Conservation (phyloP, 2,113 vertebrate species). For the Ranitomeya imitator region DNA sequence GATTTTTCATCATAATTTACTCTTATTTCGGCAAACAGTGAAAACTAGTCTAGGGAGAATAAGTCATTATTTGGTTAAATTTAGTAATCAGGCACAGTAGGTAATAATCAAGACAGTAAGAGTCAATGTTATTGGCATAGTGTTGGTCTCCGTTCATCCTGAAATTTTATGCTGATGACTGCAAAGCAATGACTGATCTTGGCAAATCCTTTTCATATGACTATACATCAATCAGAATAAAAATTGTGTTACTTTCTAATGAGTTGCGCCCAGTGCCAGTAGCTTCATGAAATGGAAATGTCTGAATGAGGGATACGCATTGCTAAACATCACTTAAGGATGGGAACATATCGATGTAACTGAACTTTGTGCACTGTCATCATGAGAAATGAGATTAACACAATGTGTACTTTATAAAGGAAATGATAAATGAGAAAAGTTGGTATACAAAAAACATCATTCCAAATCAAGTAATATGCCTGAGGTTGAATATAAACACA, state of each 20-base stretch:
- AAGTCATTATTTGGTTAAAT: background rate
- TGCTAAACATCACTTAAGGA: constrained; percentile 67
- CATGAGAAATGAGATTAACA: constrained; percentile 58
- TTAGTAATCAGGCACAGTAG: background rate
- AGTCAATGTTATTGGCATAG: constrained; percentile 5
- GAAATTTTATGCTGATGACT: constrained; percentile 49
- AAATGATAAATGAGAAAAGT: background rate
- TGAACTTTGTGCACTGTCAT: constrained; percentile 57
- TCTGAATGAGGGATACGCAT: constrained; percentile 63
- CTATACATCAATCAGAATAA: constrained; percentile 65
- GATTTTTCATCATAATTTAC: too few species aligned
- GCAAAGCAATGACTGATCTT: constrained; percentile 63
- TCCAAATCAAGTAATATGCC: background rate
- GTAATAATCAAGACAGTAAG: background rate
- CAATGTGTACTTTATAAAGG: constrained; percentile 38
- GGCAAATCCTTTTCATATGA: constrained; percentile 67
- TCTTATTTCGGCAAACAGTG: background rate
- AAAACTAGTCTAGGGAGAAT: background rate
- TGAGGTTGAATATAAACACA: background rate
- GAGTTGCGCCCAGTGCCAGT: constrained; percentile 61
- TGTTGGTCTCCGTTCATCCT: constrained; percentile 39
- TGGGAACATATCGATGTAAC: constrained; percentile 59
- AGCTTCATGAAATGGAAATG: constrained; percentile 62
- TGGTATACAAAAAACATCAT: background rate
- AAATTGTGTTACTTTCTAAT: constrained; percentile 60